Evolutionary conservation across 1,140 invertebrate species (phyloP), one percentile per base, ranked within the genome.

Genomic region (Acromyrmex heyeri): DNA sequence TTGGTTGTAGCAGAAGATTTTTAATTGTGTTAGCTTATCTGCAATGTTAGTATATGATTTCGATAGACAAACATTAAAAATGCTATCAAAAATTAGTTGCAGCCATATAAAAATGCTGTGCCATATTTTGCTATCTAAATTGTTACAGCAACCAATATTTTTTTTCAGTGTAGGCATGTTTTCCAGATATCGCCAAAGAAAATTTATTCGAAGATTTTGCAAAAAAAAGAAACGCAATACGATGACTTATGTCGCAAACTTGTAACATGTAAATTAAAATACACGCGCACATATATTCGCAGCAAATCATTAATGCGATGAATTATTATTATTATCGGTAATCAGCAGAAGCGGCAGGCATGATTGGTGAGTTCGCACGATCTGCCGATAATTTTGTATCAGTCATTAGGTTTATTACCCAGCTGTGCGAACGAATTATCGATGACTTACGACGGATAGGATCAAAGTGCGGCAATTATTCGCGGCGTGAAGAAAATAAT

Each of bases 401-500:
- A 79, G 77, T 88, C 90, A 91, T 91, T 91, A 91, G 86, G 78
- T 73, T 88, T 90, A 90, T 88, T 88, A 67, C 34, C 62, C 75
- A 55, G 67, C 44, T 61, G 2, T 24, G 76, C 77, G 18, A n/a
- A 16, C 76, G 69, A 86, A 86, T 91, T 91, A 89, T 91, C 90
- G 90, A 91, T 87, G 87, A 86, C 86, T 91, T 86, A 89, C 88
- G 72, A 34, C 50, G 76, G 59, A 87, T 85, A 82, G 76, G 90
- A 89, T 89, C 65, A 89, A 91, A 86, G 85, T 89, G 87, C 85
- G 24, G 90, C 87, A 91, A 91, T 91, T 91, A 91, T 91, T 91
- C 64, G 89, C 62, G 73, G 78, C 57, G 76, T 14, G 77, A 76
- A 75, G 76, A 65, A 82, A 87, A 89, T 87, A 91, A 87, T 90